Evolutionary conservation across 2,888 invertebrate species (phyloP).

Genomic region (Neria commutata): DNA sequence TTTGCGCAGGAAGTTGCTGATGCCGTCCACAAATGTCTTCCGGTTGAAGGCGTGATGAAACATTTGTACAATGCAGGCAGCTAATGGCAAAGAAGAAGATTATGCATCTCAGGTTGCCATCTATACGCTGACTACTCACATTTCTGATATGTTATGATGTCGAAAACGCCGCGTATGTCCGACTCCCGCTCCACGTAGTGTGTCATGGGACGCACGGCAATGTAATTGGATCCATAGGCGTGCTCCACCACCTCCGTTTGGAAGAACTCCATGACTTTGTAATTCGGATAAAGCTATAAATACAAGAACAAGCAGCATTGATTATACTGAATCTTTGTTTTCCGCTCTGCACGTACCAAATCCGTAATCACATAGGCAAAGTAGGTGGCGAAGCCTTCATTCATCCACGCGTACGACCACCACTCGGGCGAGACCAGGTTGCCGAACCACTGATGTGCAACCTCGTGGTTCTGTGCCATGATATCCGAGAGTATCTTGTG

Average conservation of each 20-base stretch:
- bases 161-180: slow-evolving; percentile 63
- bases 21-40: slow-evolving; percentile 49
- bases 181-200: slow-evolving; percentile 52
- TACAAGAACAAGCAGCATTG: slow-evolving; percentile 16
- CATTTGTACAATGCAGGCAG: slow-evolving; percentile 56
- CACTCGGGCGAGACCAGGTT: slow-evolving; percentile 74
- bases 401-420: slow-evolving; percentile 77
- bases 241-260: slow-evolving; percentile 60
- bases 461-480: slow-evolving; percentile 67
- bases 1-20: slow-evolving; percentile 47
- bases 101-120: neutral
- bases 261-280: slow-evolving; percentile 71
- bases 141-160: slow-evolving; percentile 72
- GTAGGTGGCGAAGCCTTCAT: slow-evolving; percentile 72
- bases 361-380: slow-evolving; percentile 53
- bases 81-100: slow-evolving; percentile 20
- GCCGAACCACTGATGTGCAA: slow-evolving; percentile 82
- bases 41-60: slow-evolving; percentile 58
- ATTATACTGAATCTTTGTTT: neutral
- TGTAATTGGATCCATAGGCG: slow-evolving; percentile 49
- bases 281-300: slow-evolving; percentile 67
- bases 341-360: slow-evolving; percentile 41
- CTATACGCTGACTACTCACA: slow-evolving; percentile 42
- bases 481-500: slow-evolving; percentile 49
- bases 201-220: slow-evolving; percentile 50